Percentiles rank a stretch among this genome's conserved stretches.
Conservation (phyloP, 2,888 invertebrate genomes). For the Syritta pipiens region DNA sequence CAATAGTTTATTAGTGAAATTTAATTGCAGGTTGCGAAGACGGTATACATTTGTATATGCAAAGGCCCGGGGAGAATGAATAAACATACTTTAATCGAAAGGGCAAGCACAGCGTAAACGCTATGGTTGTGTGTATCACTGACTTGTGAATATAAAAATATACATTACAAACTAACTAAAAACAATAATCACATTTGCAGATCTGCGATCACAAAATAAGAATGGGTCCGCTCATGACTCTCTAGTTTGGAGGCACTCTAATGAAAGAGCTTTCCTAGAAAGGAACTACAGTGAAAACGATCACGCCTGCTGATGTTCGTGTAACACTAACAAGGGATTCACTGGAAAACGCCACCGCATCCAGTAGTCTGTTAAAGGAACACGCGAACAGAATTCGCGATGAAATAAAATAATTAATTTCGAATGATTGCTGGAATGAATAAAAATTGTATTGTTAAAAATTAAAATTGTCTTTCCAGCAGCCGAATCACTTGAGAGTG, state of each 20-base stretch:
- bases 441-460: no score
- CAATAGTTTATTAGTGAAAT: background rate
- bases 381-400: no score
- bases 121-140: conserved; percentile 25
- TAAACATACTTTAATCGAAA: conserved; percentile 17
- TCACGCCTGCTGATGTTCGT: background rate
- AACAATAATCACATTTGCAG: no score
- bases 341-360: no score
- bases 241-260: conserved; percentile 10
- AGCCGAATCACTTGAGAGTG: no score
- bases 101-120: conserved; percentile 12
- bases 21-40: conserved; percentile 14
- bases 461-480: no score
- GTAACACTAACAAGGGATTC: no score
- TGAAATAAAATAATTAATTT: no score
- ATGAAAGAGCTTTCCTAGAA: conserved; percentile 2
- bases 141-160: no score
- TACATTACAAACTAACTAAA: no score
- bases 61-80: conserved; percentile 2
- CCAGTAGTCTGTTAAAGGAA: no score
- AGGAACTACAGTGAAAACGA: background rate
- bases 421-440: no score
- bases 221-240: background rate
- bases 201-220: conserved; percentile 6
- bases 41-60: background rate